Evolutionary conservation across 2,888 invertebrate species (phyloP).

Genomic region (Spialia ferax): DNA sequence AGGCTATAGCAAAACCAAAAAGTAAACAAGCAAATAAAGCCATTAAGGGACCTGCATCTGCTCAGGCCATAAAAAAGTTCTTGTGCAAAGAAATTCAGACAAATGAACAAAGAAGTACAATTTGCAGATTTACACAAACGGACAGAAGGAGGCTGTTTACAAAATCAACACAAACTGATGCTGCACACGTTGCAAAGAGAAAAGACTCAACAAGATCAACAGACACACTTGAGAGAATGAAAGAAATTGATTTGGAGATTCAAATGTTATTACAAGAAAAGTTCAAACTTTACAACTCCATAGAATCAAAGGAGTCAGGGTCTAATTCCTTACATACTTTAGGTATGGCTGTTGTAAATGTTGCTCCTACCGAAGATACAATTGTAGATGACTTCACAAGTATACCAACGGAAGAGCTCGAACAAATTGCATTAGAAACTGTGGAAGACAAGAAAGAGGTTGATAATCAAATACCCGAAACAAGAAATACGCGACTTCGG

Average conservation of each 20-base stretch:
- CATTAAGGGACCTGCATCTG: constrained; percentile 54
- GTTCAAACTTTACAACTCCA: constrained; percentile 83
- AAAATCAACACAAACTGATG: constrained; percentile 66
- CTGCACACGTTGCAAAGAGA: constrained; percentile 50
- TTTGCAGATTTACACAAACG: constrained; percentile 61
- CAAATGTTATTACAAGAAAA: constrained; percentile 86
- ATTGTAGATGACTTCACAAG: constrained; percentile 73
- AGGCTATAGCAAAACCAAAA: constrained; percentile 54
- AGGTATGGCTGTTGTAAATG: constrained; percentile 77
- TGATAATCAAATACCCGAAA: constrained; percentile 49
- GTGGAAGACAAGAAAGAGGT: constrained; percentile 51
- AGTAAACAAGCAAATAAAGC: constrained; percentile 53
- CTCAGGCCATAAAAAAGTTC: constrained; percentile 61
- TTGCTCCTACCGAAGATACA: constrained; percentile 61
- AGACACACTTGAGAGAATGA: constrained; percentile 84
- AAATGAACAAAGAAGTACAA: constrained; percentile 44
- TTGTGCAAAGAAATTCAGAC: constrained; percentile 66
- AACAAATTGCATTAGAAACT: constrained; percentile 72
- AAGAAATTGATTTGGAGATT: constrained; percentile 87
- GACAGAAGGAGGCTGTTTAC: constrained; percentile 53
- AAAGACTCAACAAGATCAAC: constrained; percentile 49
- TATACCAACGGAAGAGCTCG: constrained; percentile 76
- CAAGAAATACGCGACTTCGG: constrained; percentile 56
- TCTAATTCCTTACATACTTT: constrained; percentile 64
- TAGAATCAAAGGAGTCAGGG: constrained; percentile 70